These are phyloP conservation scores for Sterna hirundo DNA, from an alignment of 2,113 vertebrate species.

Conservation along the genomic window DNA sequence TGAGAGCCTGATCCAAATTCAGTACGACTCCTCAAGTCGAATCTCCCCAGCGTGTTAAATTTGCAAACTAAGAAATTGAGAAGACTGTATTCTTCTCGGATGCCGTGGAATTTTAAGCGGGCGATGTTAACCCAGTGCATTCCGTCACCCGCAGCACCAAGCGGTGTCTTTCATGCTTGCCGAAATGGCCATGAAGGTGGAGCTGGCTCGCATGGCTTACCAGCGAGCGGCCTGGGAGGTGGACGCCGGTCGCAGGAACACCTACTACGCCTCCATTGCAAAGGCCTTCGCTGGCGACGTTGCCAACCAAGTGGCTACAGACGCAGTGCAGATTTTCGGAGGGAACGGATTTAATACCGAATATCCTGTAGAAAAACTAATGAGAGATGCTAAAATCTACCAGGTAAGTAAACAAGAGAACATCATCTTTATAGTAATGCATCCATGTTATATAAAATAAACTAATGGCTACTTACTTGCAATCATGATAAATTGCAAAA, in stretches of 20 bases:
- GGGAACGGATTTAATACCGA: slow-evolving; percentile 93
- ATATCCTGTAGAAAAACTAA: slow-evolving; percentile 94
- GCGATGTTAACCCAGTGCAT: neutral
- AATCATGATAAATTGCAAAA: neutral
- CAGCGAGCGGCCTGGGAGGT: slow-evolving; percentile 90
- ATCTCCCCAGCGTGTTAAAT: neutral
- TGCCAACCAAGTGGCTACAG: slow-evolving; percentile 87
- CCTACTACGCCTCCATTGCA: slow-evolving; percentile 91
- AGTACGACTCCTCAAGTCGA: neutral
- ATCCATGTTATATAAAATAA: neutral
- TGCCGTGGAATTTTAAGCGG: neutral
- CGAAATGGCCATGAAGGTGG: slow-evolving; percentile 94
- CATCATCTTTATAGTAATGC: neutral
- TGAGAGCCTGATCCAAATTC: neutral
- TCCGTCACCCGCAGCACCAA: slow-evolving; percentile 81
- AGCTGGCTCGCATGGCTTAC: slow-evolving; percentile 86
- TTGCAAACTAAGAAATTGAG: neutral
- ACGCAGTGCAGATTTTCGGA: slow-evolving; percentile 91
- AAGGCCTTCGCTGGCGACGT: slow-evolving; percentile 89
- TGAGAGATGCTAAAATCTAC: slow-evolving; percentile 95
- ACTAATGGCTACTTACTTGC: neutral
- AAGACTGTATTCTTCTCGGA: neutral
- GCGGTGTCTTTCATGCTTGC: slow-evolving; percentile 88
- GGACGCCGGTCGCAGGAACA: slow-evolving; percentile 84
- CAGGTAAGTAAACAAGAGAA: slow-evolving; percentile 72